A percentile compares a stretch with the other conserved stretches of the same genome.
Evolutionary conservation across 2,113 vertebrate species (phyloP).

Genomic region (Nothoprocta perdicaria): DNA sequence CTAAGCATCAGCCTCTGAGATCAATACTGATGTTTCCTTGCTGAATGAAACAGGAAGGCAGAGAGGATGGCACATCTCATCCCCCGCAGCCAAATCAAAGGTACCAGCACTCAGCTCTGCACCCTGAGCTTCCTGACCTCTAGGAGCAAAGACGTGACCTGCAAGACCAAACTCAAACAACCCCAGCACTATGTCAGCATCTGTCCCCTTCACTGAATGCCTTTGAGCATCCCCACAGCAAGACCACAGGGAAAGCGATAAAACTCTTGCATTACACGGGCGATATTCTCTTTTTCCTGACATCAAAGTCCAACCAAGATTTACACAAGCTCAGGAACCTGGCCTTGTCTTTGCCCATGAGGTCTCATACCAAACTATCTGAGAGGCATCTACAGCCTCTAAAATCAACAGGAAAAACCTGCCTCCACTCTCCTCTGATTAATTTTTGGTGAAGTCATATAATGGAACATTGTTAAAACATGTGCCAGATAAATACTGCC

Average conservation of each 20-base stretch:
- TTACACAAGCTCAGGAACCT: background rate
- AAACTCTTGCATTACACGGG: background rate
- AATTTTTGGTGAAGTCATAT: background rate
- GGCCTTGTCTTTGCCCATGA: background rate
- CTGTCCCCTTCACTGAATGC: background rate
- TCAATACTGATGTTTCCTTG: background rate
- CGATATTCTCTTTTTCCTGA: background rate
- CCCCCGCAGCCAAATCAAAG: background rate
- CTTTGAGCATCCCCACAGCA: background rate
- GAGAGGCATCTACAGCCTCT: background rate
- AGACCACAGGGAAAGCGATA: background rate
- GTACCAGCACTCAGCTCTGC: rapidly evolving
- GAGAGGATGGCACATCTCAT: background rate
- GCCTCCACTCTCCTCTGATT: background rate
- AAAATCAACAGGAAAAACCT: background rate
- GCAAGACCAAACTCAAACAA: background rate
- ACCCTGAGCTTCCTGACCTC: background rate
- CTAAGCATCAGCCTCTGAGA: background rate
- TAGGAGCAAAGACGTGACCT: background rate
- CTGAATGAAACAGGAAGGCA: background rate
- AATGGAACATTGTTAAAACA: background rate
- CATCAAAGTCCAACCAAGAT: background rate
- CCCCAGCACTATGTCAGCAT: background rate
- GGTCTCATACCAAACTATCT: background rate
- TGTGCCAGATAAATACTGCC: background rate